Evolutionary conservation across 2,888 invertebrate species (phyloP).

Genomic region (Phoenoteleia sp.): DNA sequence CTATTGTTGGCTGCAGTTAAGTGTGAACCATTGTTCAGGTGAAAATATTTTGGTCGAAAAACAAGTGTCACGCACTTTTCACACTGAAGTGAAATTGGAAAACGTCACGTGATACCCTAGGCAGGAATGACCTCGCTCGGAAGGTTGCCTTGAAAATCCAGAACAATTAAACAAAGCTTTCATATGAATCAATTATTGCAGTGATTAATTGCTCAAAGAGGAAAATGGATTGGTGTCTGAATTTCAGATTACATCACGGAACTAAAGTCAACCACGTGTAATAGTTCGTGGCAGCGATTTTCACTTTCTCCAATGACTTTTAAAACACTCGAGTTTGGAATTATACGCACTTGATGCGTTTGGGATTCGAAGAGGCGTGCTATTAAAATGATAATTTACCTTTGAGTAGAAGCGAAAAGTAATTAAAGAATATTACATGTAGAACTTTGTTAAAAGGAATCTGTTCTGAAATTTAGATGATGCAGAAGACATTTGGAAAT

Average conservation of each 20-base stretch:
- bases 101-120: background rate
- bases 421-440: too few relatives aligned
- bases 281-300: conserved; percentile 47
- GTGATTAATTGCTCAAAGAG: background rate
- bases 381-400: too few relatives aligned
- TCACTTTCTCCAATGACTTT: conserved; percentile 62
- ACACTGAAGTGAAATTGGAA: background rate
- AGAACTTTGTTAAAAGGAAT: too few relatives aligned
- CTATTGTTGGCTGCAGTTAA: conserved; percentile 11
- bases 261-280: conserved; percentile 38
- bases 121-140: background rate
- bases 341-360: conserved; percentile 10
- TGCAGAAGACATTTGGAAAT: too few relatives aligned
- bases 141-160: conserved; percentile 5
- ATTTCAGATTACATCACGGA: conserved; percentile 46
- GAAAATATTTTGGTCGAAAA: conserved; percentile 9
- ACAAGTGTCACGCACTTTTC: conserved; percentile 1
- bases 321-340: conserved; percentile 45
- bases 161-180: background rate
- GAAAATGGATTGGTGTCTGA: background rate
- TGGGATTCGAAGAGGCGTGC: conserved; percentile 45
- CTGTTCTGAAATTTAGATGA: too few relatives aligned
- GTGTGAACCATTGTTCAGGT: background rate
- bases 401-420: too few relatives aligned
- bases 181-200: too few relatives aligned